These are phyloP conservation scores for Cherax quadricarinatus DNA, from an alignment of 1,140 invertebrate genomes.

Conservation along the genomic window DNA sequence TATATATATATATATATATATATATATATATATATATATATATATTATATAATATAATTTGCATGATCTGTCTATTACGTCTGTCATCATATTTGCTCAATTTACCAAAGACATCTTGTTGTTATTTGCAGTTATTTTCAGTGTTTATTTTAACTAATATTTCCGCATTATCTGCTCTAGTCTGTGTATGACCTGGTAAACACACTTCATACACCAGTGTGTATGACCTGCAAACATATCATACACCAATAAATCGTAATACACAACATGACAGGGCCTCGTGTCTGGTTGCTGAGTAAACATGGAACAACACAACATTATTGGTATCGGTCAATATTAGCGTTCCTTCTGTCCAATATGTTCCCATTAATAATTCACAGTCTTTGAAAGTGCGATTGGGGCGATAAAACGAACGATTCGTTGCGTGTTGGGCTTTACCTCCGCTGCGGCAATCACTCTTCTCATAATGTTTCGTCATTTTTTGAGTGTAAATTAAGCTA, in stretches of 20 bases:
- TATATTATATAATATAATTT: too few species aligned
- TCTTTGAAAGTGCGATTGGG: background rate
- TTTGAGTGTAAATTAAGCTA: background rate
- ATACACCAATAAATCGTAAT: background rate
- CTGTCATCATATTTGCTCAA: too few species aligned
- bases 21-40: too few species aligned
- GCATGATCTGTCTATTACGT: too few species aligned
- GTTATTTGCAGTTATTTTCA: too few species aligned
- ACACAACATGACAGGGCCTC: background rate
- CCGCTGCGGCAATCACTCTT: background rate
- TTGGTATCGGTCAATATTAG: constrained; percentile 5
- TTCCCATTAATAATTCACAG: constrained; percentile 6
- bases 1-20: too few species aligned
- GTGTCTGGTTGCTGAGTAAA: background rate
- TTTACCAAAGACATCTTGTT: too few species aligned
- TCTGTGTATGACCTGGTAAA: too few species aligned
- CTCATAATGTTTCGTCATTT: background rate
- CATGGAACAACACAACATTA: background rate
- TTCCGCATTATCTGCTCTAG: too few species aligned
- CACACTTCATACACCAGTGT: too few species aligned
- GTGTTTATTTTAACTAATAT: too few species aligned
- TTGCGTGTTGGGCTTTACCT: constrained; percentile 8
- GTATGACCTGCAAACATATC: too few species aligned
- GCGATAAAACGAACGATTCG: background rate
- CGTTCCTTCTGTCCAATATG: background rate